A percentile compares a stretch with the other conserved stretches of the same genome.
These are phyloP conservation scores for Agrochola circellaris DNA, from an alignment of 2,888 invertebrate species.

Conservation along the genomic window DNA sequence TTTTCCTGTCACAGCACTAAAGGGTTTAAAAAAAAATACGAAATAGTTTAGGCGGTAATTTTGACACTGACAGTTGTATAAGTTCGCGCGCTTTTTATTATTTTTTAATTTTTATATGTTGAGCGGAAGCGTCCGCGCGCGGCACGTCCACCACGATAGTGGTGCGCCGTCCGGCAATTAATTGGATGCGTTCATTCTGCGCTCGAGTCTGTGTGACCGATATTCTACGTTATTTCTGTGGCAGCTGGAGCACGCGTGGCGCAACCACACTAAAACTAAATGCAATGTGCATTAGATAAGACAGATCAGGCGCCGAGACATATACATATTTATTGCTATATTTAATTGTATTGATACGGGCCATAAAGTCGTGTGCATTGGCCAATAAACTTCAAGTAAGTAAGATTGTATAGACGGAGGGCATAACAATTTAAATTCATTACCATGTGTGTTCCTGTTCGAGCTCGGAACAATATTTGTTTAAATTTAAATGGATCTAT, in stretches of 20 bases:
- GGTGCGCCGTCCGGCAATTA: conserved; percentile 85
- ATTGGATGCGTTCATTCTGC: conserved; percentile 85
- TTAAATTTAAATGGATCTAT: conserved; percentile 41
- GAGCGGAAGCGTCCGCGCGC: conserved; percentile 87
- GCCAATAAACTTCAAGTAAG: conserved; percentile 44
- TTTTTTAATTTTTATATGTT: conserved; percentile 70
- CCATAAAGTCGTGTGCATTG: conserved; percentile 36
- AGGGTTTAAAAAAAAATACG: conserved; percentile 9
- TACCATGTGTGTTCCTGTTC: conserved; percentile 45
- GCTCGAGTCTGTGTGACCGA: conserved; percentile 88
- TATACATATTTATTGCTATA: conserved; percentile 64
- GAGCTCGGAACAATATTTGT: conserved; percentile 37
- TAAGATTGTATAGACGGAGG: conserved; percentile 36
- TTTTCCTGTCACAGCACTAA: conserved; percentile 16
- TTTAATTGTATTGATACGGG: conserved; percentile 61
- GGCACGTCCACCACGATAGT: conserved; percentile 85
- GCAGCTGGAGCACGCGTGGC: conserved; percentile 81
- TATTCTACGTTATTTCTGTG: conserved; percentile 90
- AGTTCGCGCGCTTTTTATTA: conserved; percentile 81
- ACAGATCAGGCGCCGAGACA: conserved; percentile 74
- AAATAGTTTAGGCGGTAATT: conserved; percentile 29
- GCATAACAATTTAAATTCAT: conserved; percentile 45
- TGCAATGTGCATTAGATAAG: conserved; percentile 88
- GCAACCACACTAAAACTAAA: conserved; percentile 88
- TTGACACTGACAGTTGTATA: conserved; percentile 61